These are phyloP conservation scores for Pristionchus exspectatus DNA, from an alignment of 2,888 invertebrate species.

Conservation along the genomic window DNA sequence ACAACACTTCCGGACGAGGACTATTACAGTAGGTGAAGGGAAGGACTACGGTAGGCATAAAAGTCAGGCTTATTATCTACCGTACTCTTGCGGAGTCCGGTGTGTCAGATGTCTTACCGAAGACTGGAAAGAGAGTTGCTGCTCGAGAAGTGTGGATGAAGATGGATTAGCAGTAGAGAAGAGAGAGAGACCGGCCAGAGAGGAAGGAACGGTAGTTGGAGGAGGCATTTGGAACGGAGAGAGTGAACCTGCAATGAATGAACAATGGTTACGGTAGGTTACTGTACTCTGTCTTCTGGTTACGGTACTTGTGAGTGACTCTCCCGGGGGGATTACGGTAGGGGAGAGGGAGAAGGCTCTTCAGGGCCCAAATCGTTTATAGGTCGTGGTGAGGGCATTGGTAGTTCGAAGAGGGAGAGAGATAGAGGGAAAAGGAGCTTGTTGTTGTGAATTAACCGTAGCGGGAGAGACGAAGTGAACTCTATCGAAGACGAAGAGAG, in stretches of 20 bases:
- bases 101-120: not conserved
- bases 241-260: not conserved
- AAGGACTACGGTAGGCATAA: not conserved
- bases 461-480: not conserved
- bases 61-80: not conserved
- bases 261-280: too few species aligned
- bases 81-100: not conserved
- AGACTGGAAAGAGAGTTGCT: not conserved
- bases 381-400: not conserved
- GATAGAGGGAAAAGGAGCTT: not conserved
- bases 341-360: not conserved
- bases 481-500: not conserved
- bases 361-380: slow-evolving; percentile 29
- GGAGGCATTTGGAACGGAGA: not conserved
- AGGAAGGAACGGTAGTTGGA: not conserved
- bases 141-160: not conserved
- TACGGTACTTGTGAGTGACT: not conserved
- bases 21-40: not conserved
- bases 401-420: not conserved
- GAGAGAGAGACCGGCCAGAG: not conserved
- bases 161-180: not conserved
- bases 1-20: not conserved
- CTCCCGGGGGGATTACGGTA: not conserved
- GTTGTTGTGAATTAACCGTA: slow-evolving; percentile 29
- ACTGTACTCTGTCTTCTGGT: not conserved